Evolutionary conservation across 1,140 invertebrate genomes (phyloP).

Genomic region (Aradophagus sp.): DNA sequence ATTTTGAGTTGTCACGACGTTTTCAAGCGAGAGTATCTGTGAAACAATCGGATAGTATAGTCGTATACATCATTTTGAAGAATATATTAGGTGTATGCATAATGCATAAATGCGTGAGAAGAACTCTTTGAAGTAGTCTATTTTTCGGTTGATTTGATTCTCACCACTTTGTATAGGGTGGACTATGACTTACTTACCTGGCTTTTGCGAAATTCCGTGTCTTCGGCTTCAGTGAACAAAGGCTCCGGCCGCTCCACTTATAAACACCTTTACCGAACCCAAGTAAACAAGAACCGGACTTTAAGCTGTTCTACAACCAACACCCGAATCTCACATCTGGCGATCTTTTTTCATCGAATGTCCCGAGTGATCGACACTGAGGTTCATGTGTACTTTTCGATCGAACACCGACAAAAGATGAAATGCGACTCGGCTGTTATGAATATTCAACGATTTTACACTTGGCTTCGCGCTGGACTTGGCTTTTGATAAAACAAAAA

Average conservation of each 20-base stretch:
- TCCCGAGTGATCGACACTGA: conserved; percentile 53
- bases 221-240: conserved; percentile 62
- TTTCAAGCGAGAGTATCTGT: too few species aligned
- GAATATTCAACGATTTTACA: conserved; percentile 55
- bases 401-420: conserved; percentile 47
- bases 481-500: conserved; percentile 25
- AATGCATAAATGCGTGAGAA: conserved; percentile 26
- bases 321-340: conserved; percentile 61
- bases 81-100: conserved; percentile 14
- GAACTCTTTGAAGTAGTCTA: conserved; percentile 53
- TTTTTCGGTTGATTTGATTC: conserved; percentile 64
- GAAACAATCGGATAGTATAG: neutral
- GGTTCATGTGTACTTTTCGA: conserved; percentile 50
- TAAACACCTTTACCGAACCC: conserved; percentile 62
- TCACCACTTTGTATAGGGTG: conserved; percentile 52
- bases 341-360: conserved; percentile 55
- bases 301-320: conserved; percentile 60
- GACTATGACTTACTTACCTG: conserved; percentile 53
- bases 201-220: conserved; percentile 53
- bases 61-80: neutral
- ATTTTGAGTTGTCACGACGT: too few species aligned
- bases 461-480: conserved; percentile 21
- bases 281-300: conserved; percentile 62
- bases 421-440: conserved; percentile 37
- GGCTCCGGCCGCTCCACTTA: conserved; percentile 61